Conservation (phyloP, 2,113 vertebrate species). For the Lagopus muta region DNA sequence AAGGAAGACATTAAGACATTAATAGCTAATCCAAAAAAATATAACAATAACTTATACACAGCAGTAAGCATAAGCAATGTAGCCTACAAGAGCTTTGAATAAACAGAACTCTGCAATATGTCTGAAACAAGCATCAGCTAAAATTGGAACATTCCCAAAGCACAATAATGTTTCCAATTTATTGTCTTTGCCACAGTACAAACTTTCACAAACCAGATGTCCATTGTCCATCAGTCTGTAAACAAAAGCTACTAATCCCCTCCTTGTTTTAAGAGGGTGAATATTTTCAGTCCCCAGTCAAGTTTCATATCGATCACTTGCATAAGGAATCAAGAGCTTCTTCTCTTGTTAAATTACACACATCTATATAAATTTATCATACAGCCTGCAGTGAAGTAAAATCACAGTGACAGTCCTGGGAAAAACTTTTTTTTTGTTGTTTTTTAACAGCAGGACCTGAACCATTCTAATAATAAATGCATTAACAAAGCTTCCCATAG, state of each 20-base stretch:
- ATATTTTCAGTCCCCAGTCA: slow-evolving; percentile 75
- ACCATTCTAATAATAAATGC: slow-evolving; percentile 80
- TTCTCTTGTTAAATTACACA: slow-evolving; percentile 62
- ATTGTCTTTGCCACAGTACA: slow-evolving; percentile 91
- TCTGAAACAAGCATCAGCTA: slow-evolving; percentile 56
- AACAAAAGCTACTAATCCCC: slow-evolving; percentile 74
- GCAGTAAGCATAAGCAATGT: slow-evolving; percentile 62
- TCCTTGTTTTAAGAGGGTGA: slow-evolving; percentile 63
- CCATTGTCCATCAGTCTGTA: slow-evolving; percentile 77
- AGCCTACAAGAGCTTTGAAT: slow-evolving; percentile 51
- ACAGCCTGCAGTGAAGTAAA: slow-evolving; percentile 81
- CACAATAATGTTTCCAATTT: slow-evolving; percentile 82
- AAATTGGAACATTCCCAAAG: slow-evolving; percentile 74
- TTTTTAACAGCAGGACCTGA: slow-evolving; percentile 78
- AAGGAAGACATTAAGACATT: slow-evolving; percentile 66
- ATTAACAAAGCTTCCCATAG: slow-evolving; percentile 81
- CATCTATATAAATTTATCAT: slow-evolving; percentile 31
- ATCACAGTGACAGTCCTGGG: slow-evolving; percentile 96
- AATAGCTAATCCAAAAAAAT: slow-evolving; percentile 70
- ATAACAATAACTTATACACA: slow-evolving; percentile 60
- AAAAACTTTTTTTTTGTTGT: slow-evolving; percentile 72
- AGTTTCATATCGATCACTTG: slow-evolving; percentile 73
- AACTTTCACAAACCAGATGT: slow-evolving; percentile 88
- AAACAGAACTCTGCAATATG: slow-evolving; percentile 42
- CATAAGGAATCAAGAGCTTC: slow-evolving; percentile 77